These are phyloP conservation scores for Cantharis lateralis DNA, from an alignment of 2,888 invertebrate genomes.

Conservation along the genomic window DNA sequence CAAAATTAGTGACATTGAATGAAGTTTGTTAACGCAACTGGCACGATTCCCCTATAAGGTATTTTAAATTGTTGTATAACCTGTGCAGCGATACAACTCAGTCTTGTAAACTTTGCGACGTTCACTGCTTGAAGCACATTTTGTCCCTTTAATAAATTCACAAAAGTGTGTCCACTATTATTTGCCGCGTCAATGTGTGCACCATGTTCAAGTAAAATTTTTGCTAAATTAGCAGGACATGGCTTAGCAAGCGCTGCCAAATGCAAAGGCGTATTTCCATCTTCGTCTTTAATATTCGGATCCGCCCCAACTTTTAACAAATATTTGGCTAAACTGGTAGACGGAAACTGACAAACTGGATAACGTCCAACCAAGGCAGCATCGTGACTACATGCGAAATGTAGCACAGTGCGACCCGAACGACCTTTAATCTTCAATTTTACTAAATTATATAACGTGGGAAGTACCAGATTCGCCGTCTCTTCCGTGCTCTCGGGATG, in stretches of 20 bases:
- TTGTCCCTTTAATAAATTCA: slow-evolving; percentile 68
- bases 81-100: slow-evolving; percentile 86
- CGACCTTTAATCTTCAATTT: slow-evolving; percentile 67
- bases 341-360: slow-evolving; percentile 73
- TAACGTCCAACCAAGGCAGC: slow-evolving; percentile 70
- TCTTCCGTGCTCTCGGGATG: slow-evolving; percentile 43
- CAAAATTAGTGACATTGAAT: slow-evolving; percentile 58
- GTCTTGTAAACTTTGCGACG: slow-evolving; percentile 75
- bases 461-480: slow-evolving; percentile 66
- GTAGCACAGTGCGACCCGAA: slow-evolving; percentile 73
- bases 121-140: slow-evolving; percentile 70
- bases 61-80: slow-evolving; percentile 74
- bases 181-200: slow-evolving; percentile 86
- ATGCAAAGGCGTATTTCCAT: slow-evolving; percentile 88
- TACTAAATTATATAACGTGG: slow-evolving; percentile 77
- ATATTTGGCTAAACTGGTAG: slow-evolving; percentile 68
- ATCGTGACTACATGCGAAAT: slow-evolving; percentile 84
- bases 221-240: slow-evolving; percentile 72
- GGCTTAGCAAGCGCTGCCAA: slow-evolving; percentile 76
- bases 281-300: slow-evolving; percentile 77
- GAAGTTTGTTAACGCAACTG: slow-evolving; percentile 75
- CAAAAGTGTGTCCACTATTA: slow-evolving; percentile 76
- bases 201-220: slow-evolving; percentile 75
- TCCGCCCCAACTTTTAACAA: slow-evolving; percentile 83
- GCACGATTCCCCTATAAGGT: slow-evolving; percentile 72